Conservation (phyloP, 2,113 vertebrate genomes). For the Aegypius monachus region DNA sequence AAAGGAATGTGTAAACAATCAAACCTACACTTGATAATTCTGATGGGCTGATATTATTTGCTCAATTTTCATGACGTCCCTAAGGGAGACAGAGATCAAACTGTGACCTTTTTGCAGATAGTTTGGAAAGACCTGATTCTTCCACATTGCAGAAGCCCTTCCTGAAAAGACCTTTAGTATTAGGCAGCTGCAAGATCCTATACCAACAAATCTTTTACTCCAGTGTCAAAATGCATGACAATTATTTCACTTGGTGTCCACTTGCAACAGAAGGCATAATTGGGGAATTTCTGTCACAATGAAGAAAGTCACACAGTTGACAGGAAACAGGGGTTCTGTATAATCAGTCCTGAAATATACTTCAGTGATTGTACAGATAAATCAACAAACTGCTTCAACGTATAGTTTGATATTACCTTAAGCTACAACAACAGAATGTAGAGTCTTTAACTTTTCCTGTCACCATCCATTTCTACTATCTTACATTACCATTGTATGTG, state of each 20-base stretch:
- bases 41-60: background rate
- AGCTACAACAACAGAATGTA: background rate
- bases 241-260: background rate
- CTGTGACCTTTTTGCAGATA: background rate
- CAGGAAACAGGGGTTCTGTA: background rate
- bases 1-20: background rate
- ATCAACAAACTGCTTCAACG: background rate
- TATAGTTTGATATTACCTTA: background rate
- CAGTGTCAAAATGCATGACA: background rate
- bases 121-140: background rate
- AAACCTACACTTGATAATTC: background rate
- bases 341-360: background rate
- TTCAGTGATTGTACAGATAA: background rate
- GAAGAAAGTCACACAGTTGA: background rate
- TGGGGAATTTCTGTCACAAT: background rate
- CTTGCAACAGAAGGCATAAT: background rate
- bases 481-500: background rate
- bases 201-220: background rate
- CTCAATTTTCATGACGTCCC: background rate
- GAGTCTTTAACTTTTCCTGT: background rate
- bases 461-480: background rate
- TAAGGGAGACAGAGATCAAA: background rate
- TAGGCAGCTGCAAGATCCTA: background rate
- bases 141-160: background rate
- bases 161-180: background rate